phyloP scores from a whole-genome alignment of 2,888 invertebrate genomes.

The Odontomyia ornata region DNA sequence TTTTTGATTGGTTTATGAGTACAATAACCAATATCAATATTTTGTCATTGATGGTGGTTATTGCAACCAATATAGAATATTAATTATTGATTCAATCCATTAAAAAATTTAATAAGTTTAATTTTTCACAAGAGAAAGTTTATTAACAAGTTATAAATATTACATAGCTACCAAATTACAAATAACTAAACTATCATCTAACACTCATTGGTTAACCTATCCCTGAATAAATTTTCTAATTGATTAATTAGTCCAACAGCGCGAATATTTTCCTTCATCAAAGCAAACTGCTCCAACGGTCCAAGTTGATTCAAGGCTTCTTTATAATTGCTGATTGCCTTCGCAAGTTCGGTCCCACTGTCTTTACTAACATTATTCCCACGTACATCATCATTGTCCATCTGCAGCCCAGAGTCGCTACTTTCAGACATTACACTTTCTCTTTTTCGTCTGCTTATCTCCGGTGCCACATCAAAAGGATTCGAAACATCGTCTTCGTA shows the following conservation, averaged over 20 bases:
- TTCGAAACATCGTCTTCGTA: neutral
- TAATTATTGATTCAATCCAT: too few species aligned
- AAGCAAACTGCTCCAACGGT: constrained; percentile 42
- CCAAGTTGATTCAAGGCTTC: constrained; percentile 29
- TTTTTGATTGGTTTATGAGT: too few species aligned
- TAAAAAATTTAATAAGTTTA: too few species aligned
- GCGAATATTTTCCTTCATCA: constrained; percentile 27
- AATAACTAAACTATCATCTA: neutral
- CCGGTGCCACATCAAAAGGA: neutral
- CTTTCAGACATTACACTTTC: neutral
- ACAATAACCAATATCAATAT: too few species aligned
- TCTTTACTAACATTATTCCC: neutral
- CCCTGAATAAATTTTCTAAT: constrained; percentile 28
- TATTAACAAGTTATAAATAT: too few species aligned
- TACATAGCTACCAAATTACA: neutral
- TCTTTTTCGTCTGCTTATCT: too few species aligned
- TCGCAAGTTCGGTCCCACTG: neutral
- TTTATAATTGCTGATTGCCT: constrained; percentile 20
- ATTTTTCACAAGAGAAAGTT: too few species aligned
- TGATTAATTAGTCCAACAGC: constrained; percentile 43
- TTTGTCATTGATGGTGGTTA: too few species aligned
- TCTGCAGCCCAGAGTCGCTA: constrained; percentile 17
- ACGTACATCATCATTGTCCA: neutral
- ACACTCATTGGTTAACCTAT: neutral
- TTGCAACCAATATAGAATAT: too few species aligned